Evolutionary conservation across 2,113 vertebrate species (phyloP), one percentile per base, ranked within the genome.

Genomic region (Aix galericulata): DNA sequence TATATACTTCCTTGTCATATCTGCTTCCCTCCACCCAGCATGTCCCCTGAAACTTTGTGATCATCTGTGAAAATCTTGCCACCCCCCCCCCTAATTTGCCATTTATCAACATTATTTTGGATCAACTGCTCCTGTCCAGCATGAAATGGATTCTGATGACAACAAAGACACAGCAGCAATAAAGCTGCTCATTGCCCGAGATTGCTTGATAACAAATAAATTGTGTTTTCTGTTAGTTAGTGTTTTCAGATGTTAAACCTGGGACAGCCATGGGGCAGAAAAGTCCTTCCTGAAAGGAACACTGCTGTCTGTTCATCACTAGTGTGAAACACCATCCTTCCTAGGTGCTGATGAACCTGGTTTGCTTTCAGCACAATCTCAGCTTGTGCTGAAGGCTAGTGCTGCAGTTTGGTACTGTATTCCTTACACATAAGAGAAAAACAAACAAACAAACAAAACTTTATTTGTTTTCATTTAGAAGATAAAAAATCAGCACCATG

Each of bases 121-220:
- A 72, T 87, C 13, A 7, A 73, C 32, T 87, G 13, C 58, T 88
- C 34, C 66, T 44, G 87, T 89, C 48, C 82, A 88, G 66, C 74
- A 72, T 89, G 87, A 91, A 91, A 92, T 89, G 34, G 55, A 55
- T 91, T 96, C 67, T 79, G 34, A 22, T 53, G 66, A 38, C 71
- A 82, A 62, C 84, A 93, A 93, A 55, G 66, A 42, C 42, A 32
- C 56, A 89, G 42, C 29, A 79, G 71, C 67, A 80, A 73, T 40
- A 63, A 40, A 40, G 40, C 40, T 58, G 32, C 29, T 89, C 71
- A 68, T 89, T 87, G 69, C 34, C 62, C 16, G 38, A 94, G 71
- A 95, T 72, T 72, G n/a, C 31, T 31, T 89, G 73, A 91, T 76
- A 91, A 60, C 69, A 94, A 82, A 94, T 27, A 84, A 92, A 91